Evolutionary conservation across 2,797 vertebrate species (phyloP).

Genomic region (Sebastes itinus): DNA sequence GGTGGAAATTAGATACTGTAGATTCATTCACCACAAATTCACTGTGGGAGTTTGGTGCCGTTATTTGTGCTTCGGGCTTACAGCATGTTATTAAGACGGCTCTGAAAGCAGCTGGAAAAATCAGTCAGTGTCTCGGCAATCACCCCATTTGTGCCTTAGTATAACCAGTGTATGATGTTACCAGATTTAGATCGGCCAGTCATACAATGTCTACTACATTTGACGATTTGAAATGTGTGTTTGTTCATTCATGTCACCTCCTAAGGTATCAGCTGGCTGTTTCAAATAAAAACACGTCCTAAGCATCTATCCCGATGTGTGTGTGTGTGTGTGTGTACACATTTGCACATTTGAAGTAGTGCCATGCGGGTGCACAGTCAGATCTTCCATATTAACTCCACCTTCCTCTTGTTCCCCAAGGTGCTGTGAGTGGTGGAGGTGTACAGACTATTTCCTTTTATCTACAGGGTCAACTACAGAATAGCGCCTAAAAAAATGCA

Average conservation of each 20-base stretch:
- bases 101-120: constrained; percentile 14
- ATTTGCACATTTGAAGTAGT: not conserved
- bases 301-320: not conserved
- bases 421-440: constrained; percentile 3
- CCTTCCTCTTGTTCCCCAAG: constrained; percentile 1
- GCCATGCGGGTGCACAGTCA: not conserved
- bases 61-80: constrained; percentile 14
- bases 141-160: not conserved
- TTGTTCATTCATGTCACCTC: not conserved
- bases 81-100: constrained; percentile 12
- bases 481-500: not conserved
- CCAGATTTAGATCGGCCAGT: not conserved
- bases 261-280: not conserved
- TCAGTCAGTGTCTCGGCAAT: not conserved
- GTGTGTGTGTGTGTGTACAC: not conserved
- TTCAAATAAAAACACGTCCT: not conserved
- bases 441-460: not conserved
- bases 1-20: constrained; percentile 7
- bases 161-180: not conserved
- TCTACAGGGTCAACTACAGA: not conserved
- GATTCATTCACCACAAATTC: constrained; percentile 10
- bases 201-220: not conserved
- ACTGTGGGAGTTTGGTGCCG: constrained; percentile 1
- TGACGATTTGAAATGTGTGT: not conserved
- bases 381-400: constrained; percentile 4